Evolutionary conservation across 2,888 invertebrate genomes (phyloP).

Genomic region (Chalcis sispes): DNA sequence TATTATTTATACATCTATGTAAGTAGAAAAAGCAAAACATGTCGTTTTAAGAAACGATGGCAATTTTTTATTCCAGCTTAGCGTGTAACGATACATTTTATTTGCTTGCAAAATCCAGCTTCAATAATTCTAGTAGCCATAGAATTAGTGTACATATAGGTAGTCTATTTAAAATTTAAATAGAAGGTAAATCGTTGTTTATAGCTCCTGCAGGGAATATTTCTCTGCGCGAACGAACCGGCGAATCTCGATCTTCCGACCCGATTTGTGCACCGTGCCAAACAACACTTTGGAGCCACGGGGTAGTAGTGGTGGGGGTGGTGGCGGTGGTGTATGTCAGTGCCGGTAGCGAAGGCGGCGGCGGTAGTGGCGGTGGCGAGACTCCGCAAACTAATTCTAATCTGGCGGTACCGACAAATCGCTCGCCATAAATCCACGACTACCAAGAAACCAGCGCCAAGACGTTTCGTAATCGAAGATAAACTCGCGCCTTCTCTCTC

Average conservation of each 20-base stretch:
- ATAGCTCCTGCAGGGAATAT: constrained; percentile 29
- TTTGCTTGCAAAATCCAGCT: too few species aligned
- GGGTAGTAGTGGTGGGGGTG: not conserved
- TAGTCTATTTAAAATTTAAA: constrained; percentile 18
- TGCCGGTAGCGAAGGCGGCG: not conserved
- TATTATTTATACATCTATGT: too few species aligned
- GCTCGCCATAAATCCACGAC: constrained; percentile 73
- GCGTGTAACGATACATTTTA: too few species aligned
- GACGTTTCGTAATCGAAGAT: constrained; percentile 75
- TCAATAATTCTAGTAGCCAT: too few species aligned
- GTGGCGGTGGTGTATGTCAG: not conserved
- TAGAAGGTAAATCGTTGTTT: constrained; percentile 40
- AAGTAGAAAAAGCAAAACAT: too few species aligned
- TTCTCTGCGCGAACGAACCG: constrained; percentile 18
- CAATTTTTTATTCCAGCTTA: too few species aligned
- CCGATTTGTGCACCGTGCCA: constrained; percentile 56
- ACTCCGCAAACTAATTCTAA: constrained; percentile 75
- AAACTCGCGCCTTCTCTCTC: constrained; percentile 64
- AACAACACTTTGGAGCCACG: constrained; percentile 38
- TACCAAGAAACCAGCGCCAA: constrained; percentile 72
- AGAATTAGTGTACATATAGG: not conserved
- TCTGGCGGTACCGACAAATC: constrained; percentile 75
- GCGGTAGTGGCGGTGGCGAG: constrained; percentile 44
- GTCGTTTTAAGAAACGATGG: too few species aligned
- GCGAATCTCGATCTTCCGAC: constrained; percentile 58